Base-by-base conservation (phyloP, 2,888 invertebrate species). In the Eristalis intricaria region DNA sequence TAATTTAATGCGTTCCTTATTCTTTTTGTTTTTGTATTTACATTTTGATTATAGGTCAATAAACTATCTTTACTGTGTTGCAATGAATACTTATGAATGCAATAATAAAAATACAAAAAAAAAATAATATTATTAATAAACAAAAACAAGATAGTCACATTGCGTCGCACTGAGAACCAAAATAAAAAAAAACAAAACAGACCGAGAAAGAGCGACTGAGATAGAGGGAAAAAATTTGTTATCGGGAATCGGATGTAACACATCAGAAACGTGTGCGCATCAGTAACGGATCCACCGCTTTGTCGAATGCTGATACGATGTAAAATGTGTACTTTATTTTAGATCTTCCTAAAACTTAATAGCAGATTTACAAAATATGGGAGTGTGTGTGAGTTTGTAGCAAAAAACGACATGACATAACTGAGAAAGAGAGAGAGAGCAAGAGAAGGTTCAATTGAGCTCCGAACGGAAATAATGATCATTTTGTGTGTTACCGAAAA, bases 21-120 rank as follows among this genome's bases (percentile, higher is more conserved):
- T 50, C 10, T 2, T 29, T 58, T 32, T 43, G 2, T 22, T 70
- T 66, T 64, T 32, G 32, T 79, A 80, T 80, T 73, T 80, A 80
- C 79, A 80, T 80, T 80, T 80, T 80, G 79, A 80, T 80, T 79
- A 71, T 64, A 70, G 65, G 79, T 71, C 79, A 79, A 32, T 79
- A 60, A 71, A 43, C 61, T 22, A 15, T 71, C 26, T 29, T n/a
- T 50, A 8, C 66, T 75, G 38, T 70, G 11, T 68, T 76, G 56
- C 32, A 61, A 63, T 68, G 56, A 71, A 71, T 65, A 78, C 78
- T 78, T 71, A 64, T 79, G 43, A 69, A 78, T 70, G 56, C 63
- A 64, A 70, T 26, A 56, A 69, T 58, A 70, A 43, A n/a, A 60
- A 61, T 60, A 61, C 23, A 56, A 61, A 69, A 43, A 15, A 61